These are phyloP conservation scores for Emydura subglobosa DNA, from an alignment of 2,113 vertebrate genomes.

Conservation along the genomic window DNA sequence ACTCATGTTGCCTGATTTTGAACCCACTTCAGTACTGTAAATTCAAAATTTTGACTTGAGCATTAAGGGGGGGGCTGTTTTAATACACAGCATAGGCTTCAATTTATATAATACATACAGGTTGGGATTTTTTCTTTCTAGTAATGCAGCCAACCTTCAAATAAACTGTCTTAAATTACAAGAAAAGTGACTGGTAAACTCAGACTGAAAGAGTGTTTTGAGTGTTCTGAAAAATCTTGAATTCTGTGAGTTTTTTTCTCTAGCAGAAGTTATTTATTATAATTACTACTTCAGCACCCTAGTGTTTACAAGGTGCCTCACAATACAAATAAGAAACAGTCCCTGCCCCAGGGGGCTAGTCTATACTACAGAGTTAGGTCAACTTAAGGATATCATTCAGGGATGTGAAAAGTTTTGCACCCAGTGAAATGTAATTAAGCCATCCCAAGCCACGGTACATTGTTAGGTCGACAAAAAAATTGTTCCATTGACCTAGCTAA, in stretches of 20 bases:
- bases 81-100: not conserved
- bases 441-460: no score
- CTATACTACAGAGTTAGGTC: not conserved
- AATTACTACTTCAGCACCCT: not conserved
- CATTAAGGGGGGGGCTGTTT: not conserved
- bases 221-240: not conserved
- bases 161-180: not conserved
- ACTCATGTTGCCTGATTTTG: not conserved
- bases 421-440: no score
- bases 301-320: not conserved
- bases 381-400: not conserved
- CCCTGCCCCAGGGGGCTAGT: not conserved
- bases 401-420: no score
- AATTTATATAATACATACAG: not conserved
- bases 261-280: not conserved
- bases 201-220: not conserved
- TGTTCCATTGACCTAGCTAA: no score
- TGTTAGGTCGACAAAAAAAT: no score
- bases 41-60: not conserved
- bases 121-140: not conserved
- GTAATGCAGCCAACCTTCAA: not conserved
- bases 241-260: not conserved
- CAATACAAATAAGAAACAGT: rapidly evolving
- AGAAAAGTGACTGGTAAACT: not conserved
- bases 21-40: rapidly evolving